Evolutionary conservation across 2,888 invertebrate species (phyloP).

Genomic region (Stenolophus ochropezus): DNA sequence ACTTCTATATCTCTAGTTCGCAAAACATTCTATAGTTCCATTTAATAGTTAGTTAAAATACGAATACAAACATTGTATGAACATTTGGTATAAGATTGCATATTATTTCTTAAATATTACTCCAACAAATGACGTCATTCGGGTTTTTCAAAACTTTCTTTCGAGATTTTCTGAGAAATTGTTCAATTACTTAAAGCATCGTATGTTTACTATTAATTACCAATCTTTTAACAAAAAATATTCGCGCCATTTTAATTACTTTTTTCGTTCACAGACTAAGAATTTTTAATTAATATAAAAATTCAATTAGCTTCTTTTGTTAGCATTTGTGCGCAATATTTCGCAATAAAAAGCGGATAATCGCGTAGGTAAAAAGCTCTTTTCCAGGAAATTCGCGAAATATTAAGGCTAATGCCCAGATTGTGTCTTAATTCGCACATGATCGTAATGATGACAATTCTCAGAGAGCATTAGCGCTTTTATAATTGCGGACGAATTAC

Average conservation of each 20-base stretch:
- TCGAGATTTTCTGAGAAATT: not conserved
- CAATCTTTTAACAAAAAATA: not conserved
- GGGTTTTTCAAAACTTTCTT: not conserved
- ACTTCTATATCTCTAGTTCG: no score
- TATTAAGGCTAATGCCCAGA: slow-evolving; percentile 32
- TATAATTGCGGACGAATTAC: slow-evolving; percentile 40
- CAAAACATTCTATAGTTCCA: no score
- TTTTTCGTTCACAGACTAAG: not conserved
- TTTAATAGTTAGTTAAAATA: no score
- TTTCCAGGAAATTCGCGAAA: slow-evolving; percentile 18
- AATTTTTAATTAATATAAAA: slow-evolving; percentile 4
- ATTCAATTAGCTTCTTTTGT: not conserved
- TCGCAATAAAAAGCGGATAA: not conserved
- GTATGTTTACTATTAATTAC: not conserved
- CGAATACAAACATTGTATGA: no score
- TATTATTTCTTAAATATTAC: no score
- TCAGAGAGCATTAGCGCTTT: slow-evolving; percentile 37
- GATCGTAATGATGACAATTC: slow-evolving; percentile 46
- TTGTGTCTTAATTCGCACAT: slow-evolving; percentile 34
- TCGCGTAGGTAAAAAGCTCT: not conserved
- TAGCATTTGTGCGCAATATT: not conserved
- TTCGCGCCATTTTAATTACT: not conserved
- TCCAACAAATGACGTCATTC: not conserved
- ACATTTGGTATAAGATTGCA: no score
- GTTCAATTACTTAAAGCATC: not conserved